Conservation (phyloP, 2,888 invertebrate species). For the Amphimallon solstitiale region DNA sequence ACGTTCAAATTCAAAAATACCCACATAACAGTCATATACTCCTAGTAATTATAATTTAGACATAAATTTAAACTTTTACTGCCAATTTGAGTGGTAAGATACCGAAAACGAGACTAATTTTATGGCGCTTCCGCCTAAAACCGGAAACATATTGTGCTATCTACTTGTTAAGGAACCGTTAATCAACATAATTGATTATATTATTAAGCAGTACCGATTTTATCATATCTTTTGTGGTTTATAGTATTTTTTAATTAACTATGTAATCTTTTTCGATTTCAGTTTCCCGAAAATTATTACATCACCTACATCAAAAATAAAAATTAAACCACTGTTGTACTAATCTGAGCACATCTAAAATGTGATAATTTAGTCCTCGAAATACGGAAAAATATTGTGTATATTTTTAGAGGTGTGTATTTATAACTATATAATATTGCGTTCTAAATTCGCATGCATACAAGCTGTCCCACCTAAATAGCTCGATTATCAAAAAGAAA, state of each 20-base stretch:
- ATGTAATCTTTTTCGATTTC: neutral
- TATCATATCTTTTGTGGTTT: constrained; percentile 31
- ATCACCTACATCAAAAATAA: too few species aligned
- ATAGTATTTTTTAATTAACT: constrained; percentile 4
- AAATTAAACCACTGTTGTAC: too few species aligned
- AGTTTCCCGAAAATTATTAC: constrained; percentile 7
- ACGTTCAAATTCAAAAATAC: neutral
- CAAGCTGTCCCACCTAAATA: too few species aligned
- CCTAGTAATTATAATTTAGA: constrained; percentile 28
- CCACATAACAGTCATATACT: neutral
- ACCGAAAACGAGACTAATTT: constrained; percentile 27
- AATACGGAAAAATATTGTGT: too few species aligned
- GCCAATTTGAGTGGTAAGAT: constrained; percentile 26
- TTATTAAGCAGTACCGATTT: constrained; percentile 10
- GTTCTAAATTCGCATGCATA: too few species aligned
- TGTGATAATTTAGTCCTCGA: too few species aligned
- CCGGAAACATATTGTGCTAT: constrained; percentile 21
- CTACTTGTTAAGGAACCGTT: constrained; percentile 25
- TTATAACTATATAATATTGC: too few species aligned
- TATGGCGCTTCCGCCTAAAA: constrained; percentile 21
- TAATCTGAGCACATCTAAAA: too few species aligned
- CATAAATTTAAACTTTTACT: constrained; percentile 24
- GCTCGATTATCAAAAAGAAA: too few species aligned
- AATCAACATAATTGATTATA: constrained; percentile 29
- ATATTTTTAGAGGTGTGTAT: too few species aligned